Evolutionary conservation across 2,797 vertebrate species (phyloP), one percentile per base, ranked within the genome.

Genomic region (Vipera ursinii): DNA sequence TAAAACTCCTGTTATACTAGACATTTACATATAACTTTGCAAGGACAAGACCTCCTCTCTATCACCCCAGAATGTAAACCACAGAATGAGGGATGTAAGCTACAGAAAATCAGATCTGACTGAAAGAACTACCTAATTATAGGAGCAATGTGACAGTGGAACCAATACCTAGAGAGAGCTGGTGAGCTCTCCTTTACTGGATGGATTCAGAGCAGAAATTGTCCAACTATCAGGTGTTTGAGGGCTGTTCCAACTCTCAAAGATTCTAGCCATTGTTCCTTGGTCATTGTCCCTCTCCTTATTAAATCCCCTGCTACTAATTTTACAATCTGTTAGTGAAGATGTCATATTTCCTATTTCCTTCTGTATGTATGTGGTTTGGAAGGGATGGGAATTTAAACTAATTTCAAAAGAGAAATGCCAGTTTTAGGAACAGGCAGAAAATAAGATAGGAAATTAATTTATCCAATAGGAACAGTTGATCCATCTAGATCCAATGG

Each of bases 351-450:
- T 60, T 59, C 1, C 87, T 44, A 59, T 59, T 88, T 44, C 56
- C 56, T 38, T 88, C 32, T 88, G 56, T 32, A 28, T 59, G 22
- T 48, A 82, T 48, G 22, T 82, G 22, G 20, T 48, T 82, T 82
- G 44, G 78, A 82, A 48, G 20, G 9, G 38, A 82, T 86, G 51
- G 85, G 26, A 86, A 86, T 28, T 85, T 26, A 85, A 85, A 24
- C 22, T 85, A 24, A 51, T 92, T 90, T 93, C 57, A 60, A 65
- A 14, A n/a, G 86, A 91, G 78, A 92, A 88, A 94, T 93, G 94
- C 22, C 57, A 86, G 5, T 82, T 82, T 89, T 94, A 87, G 94
- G 94, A 69, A 78, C 91, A 92, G 87, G 92, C 60, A 91, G 44
- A 87, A 7, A 69, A 55, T 69, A 28, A 56, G 13, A 48, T 32